Conservation (phyloP, 2,888 invertebrate species). For the Caenorhabditis sp. region DNA sequence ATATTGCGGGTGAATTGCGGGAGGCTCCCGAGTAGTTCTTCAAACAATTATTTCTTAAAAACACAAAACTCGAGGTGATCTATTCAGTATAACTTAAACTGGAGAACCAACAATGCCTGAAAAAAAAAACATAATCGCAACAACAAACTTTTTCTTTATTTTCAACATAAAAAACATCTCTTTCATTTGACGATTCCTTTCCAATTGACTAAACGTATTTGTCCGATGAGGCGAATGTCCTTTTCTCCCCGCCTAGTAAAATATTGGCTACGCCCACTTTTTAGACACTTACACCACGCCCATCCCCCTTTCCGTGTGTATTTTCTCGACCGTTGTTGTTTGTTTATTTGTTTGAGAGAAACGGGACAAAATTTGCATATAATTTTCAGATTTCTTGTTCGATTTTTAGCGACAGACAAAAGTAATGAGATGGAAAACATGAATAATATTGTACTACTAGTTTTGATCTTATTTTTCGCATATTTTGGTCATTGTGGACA, state of each 20-base stretch:
- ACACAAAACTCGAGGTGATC: no score
- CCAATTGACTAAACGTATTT: constrained; percentile 1
- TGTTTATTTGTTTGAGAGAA: neutral
- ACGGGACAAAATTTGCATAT: neutral
- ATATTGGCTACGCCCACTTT: neutral
- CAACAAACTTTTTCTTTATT: no score
- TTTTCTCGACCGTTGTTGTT: neutral
- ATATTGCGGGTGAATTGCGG: no score
- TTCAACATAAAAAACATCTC: neutral
- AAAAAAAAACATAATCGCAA: no score
- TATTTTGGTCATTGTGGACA: neutral
- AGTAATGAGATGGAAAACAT: neutral
- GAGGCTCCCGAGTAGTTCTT: no score
- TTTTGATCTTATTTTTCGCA: neutral
- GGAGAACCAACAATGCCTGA: no score
- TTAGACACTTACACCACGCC: neutral
- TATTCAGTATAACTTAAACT: no score
- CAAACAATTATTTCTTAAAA: no score
- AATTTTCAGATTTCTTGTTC: neutral
- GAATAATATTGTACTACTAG: neutral
- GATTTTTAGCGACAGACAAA: neutral
- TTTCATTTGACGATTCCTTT: neutral
- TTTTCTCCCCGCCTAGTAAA: neutral
- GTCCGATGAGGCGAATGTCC: neutral
- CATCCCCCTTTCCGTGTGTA: neutral